Conservation (phyloP, 2,888 invertebrate genomes). For the Hedya salicella region DNA sequence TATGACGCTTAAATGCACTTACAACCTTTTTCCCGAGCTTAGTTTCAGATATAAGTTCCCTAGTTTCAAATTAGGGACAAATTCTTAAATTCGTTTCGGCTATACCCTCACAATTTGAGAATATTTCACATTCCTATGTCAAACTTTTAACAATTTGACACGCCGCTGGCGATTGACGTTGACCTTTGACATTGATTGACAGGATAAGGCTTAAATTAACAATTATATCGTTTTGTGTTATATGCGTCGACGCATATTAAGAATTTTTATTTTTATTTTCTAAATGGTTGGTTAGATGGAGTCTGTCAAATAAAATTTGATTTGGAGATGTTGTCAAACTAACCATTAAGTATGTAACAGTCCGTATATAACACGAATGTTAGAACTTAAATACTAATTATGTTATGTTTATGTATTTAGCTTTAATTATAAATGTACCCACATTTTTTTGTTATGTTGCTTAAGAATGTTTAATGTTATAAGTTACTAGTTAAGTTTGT, state of each 20-base stretch:
- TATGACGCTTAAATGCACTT: too few species aligned
- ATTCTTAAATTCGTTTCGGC: not conserved
- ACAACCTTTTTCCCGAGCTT: too few species aligned
- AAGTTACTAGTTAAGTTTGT: too few species aligned
- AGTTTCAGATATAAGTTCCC: too few species aligned
- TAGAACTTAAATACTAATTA: too few species aligned
- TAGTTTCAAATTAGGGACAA: not conserved
- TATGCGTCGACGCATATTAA: conserved; percentile 6
- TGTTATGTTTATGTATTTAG: too few species aligned
- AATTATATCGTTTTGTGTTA: conserved; percentile 8
- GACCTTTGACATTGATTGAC: conserved; percentile 27
- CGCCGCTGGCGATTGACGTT: not conserved
- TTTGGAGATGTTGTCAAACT: conserved; percentile 7
- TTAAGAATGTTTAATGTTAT: too few species aligned
- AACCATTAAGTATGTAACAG: not conserved
- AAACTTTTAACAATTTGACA: conserved; percentile 9
- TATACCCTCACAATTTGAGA: conserved; percentile 4
- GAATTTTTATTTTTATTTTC: not conserved
- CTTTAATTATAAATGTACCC: too few species aligned
- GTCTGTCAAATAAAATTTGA: conserved; percentile 7
- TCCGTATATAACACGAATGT: too few species aligned
- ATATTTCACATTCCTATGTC: conserved; percentile 5
- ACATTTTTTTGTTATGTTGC: too few species aligned
- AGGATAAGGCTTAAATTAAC: conserved; percentile 9
- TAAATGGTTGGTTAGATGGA: not conserved